Percentiles rank a stretch among this genome's conserved stretches.
phyloP scores from a whole-genome alignment of 2,113 vertebrate species.

The Puma concolor region DNA sequence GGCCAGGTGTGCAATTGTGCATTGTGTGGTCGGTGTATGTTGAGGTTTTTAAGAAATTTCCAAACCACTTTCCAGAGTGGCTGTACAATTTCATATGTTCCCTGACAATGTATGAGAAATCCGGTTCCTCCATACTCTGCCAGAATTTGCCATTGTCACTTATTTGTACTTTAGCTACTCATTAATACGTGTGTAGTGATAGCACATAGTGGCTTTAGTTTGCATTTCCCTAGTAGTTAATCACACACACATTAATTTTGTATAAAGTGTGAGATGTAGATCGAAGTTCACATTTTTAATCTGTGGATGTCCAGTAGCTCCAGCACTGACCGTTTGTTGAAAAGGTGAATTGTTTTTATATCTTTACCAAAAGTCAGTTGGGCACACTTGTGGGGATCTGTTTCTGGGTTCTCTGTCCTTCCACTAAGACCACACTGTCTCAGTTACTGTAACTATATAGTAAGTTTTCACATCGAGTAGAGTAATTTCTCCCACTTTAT shows the following conservation, averaged over 20 bases:
- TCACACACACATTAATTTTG: not conserved
- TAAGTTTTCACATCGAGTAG: not conserved
- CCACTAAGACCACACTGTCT: not conserved
- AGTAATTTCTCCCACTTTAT: not conserved
- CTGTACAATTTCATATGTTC: not conserved
- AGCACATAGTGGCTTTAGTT: not conserved
- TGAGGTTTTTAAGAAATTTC: not conserved
- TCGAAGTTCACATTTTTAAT: not conserved
- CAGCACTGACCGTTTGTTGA: not conserved
- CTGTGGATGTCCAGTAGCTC: not conserved
- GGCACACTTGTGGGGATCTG: not conserved
- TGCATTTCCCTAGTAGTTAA: not conserved
- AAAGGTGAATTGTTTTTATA: not conserved
- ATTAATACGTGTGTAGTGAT: not conserved
- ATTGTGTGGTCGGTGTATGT: not conserved
- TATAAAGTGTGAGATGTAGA: not conserved
- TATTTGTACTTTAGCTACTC: not conserved
- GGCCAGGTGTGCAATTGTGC: not conserved
- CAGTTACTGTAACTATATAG: not conserved
- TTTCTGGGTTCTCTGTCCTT: not conserved
- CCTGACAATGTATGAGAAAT: not conserved
- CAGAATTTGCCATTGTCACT: not conserved
- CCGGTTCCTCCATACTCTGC: not conserved
- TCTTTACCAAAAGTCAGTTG: not conserved
- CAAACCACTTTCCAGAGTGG: not conserved